A percentile compares a stretch with the other conserved stretches of the same genome.
Evolutionary conservation across 23 tunicate genomes (phyloP).

Genomic region (Styela plicata): DNA sequence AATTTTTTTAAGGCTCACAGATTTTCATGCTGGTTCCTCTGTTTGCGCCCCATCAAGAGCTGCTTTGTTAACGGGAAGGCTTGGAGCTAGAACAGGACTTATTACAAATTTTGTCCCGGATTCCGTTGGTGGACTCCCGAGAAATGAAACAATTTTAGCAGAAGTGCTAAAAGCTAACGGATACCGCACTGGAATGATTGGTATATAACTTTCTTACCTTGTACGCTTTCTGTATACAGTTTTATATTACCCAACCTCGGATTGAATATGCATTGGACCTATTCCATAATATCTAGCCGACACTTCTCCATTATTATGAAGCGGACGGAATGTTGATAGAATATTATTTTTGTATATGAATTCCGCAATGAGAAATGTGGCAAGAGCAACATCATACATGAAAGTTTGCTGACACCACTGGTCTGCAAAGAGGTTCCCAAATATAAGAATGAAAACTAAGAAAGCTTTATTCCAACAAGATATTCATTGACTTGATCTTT

Average conservation of each 20-base stretch:
- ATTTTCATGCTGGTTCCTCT: conserved; percentile 83
- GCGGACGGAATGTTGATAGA: too few relatives aligned
- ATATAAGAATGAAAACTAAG: too few relatives aligned
- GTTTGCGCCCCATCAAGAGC: conserved; percentile 80
- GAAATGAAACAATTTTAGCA: conserved; percentile 74
- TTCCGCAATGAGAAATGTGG: too few relatives aligned
- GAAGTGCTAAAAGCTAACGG: conserved; percentile 73
- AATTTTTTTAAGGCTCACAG: conserved; percentile 44
- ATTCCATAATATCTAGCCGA: too few relatives aligned
- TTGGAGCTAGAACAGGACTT: conserved; percentile 71
- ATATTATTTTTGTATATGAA: too few relatives aligned
- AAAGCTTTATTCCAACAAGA: too few relatives aligned
- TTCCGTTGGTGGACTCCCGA: conserved; percentile 57
- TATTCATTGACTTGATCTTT: too few relatives aligned
- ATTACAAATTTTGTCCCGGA: conserved; percentile 45
- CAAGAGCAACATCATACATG: too few relatives aligned
- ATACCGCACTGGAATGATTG: conserved; percentile 88
- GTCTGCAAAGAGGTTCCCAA: too few relatives aligned
- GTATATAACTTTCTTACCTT: conserved; percentile 28
- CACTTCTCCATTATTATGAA: too few relatives aligned
- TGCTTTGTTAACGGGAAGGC: conserved; percentile 74
- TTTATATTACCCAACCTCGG: not conserved
- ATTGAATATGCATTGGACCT: too few relatives aligned
- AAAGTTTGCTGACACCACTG: too few relatives aligned
- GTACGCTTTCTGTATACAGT: not conserved